Conservation (phyloP, 2,888 invertebrate genomes). For the Trachelus tabidus region DNA sequence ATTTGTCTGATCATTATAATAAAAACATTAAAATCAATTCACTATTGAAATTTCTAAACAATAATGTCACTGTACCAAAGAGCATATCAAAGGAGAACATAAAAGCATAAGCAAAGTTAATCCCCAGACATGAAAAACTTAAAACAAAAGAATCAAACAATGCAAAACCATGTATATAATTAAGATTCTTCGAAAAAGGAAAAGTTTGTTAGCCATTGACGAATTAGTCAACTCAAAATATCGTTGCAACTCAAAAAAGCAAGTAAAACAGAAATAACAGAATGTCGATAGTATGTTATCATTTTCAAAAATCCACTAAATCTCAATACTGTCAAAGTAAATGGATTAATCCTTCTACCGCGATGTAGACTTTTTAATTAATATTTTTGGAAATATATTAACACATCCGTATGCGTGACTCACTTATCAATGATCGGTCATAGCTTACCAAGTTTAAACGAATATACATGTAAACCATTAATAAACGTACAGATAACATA, state of each 20-base stretch:
- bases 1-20: neutral
- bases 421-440: neutral
- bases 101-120: neutral
- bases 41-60: neutral
- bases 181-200: neutral
- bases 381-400: neutral
- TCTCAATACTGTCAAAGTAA: conserved; percentile 11
- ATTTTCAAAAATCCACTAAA: conserved; percentile 11
- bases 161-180: neutral
- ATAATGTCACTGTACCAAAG: neutral
- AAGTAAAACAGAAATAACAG: neutral
- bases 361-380: neutral
- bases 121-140: neutral
- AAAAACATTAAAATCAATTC: neutral
- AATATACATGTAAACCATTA: neutral
- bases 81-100: neutral
- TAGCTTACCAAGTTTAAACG: neutral
- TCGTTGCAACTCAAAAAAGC: neutral
- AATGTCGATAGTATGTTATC: neutral
- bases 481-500: neutral
- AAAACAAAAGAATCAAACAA: neutral
- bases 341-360: neutral
- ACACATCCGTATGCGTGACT: neutral
- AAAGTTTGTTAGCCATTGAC: neutral
- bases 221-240: neutral